These are phyloP conservation scores for Mesocricetus auratus DNA, from an alignment of 2,113 vertebrate genomes.

Conservation along the genomic window DNA sequence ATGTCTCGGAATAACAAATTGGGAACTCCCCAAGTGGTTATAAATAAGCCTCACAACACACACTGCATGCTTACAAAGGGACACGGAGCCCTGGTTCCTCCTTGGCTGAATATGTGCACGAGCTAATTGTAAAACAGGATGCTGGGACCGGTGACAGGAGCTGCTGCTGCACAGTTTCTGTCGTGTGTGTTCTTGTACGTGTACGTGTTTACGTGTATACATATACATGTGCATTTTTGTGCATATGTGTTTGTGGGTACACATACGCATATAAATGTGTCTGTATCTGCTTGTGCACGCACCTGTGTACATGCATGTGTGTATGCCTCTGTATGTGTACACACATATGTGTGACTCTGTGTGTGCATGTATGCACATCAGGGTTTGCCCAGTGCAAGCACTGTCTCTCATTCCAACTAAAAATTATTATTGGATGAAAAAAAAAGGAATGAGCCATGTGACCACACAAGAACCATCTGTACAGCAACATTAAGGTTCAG, in stretches of 20 bases:
- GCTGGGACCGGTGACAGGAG: background rate
- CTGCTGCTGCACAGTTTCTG: background rate
- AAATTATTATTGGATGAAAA: background rate
- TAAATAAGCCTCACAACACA: slow-evolving; percentile 25
- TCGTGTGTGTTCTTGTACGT: background rate
- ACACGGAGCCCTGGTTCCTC: background rate
- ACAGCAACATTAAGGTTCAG: background rate
- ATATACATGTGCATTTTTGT: too few relatives aligned
- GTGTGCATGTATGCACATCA: background rate
- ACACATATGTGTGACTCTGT: accelerated
- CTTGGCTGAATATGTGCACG: background rate
- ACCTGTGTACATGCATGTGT: background rate
- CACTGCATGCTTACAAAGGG: background rate
- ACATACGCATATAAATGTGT: too few relatives aligned
- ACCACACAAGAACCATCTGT: background rate
- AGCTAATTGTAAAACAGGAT: background rate
- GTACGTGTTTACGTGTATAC: background rate
- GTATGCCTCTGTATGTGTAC: too few relatives aligned
- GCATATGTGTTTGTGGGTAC: background rate
- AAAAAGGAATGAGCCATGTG: background rate
- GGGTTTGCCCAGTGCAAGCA: background rate
- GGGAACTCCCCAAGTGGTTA: background rate
- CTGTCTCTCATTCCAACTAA: background rate
- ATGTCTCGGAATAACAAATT: slow-evolving; percentile 27
- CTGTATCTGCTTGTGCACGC: background rate